These are phyloP conservation scores for Apostichopus californicus DNA, from an alignment of 35 echinoderm and acorn worm genomes.

Conservation along the genomic window DNA sequence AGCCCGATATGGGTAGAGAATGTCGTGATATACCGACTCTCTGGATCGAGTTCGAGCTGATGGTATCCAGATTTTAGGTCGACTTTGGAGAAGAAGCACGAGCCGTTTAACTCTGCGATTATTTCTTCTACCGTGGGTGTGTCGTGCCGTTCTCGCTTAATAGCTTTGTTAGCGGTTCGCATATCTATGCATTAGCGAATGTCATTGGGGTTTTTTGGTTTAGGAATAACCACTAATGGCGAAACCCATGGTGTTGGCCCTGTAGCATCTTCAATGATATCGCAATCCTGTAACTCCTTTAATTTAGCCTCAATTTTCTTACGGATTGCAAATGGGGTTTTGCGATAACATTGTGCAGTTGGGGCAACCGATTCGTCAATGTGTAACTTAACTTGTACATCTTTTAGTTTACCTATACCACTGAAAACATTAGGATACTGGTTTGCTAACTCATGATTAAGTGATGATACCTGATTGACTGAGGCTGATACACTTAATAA, in stretches of 20 bases:
- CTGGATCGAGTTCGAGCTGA: slow-evolving; percentile 63
- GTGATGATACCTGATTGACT: not conserved
- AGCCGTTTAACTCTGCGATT: slow-evolving; percentile 67
- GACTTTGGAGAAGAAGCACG: slow-evolving; percentile 66
- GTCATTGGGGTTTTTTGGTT: slow-evolving; percentile 56
- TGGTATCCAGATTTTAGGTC: slow-evolving; percentile 76
- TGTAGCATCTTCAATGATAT: slow-evolving; percentile 52
- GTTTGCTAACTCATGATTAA: not conserved
- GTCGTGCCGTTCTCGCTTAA: slow-evolving; percentile 60
- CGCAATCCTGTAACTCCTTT: slow-evolving; percentile 24
- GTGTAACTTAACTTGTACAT: slow-evolving; percentile 51
- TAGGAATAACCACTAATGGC: slow-evolving; percentile 48
- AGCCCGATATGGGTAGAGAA: slow-evolving; percentile 73
- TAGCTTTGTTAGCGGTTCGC: slow-evolving; percentile 70
- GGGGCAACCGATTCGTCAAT: slow-evolving; percentile 53
- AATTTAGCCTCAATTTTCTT: slow-evolving; percentile 50
- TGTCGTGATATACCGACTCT: slow-evolving; percentile 76
- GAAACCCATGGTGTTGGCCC: slow-evolving; percentile 66
- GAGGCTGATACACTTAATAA: slow-evolving; percentile 40
- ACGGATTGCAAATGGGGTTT: slow-evolving; percentile 51
- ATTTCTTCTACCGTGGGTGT: slow-evolving; percentile 73
- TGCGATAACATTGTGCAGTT: slow-evolving; percentile 34
- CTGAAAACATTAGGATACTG: not conserved
- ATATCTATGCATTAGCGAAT: slow-evolving; percentile 72
- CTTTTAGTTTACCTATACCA: slow-evolving; percentile 61